Evolutionary conservation across 1,140 invertebrate genomes (phyloP), one percentile per base, ranked within the genome.

Genomic region (Drosophila triauraria): DNA sequence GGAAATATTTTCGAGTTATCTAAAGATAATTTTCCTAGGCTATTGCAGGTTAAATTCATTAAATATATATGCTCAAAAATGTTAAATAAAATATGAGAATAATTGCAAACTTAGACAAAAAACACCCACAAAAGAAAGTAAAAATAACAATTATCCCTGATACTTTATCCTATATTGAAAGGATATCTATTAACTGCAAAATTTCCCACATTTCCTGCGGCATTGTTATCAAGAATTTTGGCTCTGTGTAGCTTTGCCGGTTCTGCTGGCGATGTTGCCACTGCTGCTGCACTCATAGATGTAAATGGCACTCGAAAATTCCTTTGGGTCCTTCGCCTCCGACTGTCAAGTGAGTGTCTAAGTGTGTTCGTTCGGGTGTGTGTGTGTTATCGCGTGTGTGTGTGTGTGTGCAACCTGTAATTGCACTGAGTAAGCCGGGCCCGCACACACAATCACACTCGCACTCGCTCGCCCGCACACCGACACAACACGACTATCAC

Each of bases 251-350:
- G 23, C 54, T 15, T 17, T 64, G 32, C 20, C 10, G n/a, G 4
- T 32, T 30, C 20, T 51, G 59, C n/a, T 64, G 15, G 47, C 30
- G 20, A 42, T 67, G 30, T 43, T 72, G 65, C 65, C 15, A 38
- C 47, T 69, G 51, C 71, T 46, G 65, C 48, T 72, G 70, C 76
- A 83, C 80, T 86, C 63, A 72, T 83, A 87, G 71, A 83, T 86
- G 80, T 88, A 83, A 87, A 83, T 87, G 80, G 84, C 76, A 82
- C 84, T 86, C 68, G 78, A 84, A 77, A 84, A 84, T 86, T 85
- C 82, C 82, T 81, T 85, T 78, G 78, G 82, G 67, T 75, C 71
- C 69, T 75, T 62, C 47, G 70, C n/a, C 47, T 63, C 35, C 53
- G 25, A 62, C 78, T 62, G 53, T 54, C 44, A 58, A 78, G 83